phyloP scores from a whole-genome alignment of 2,888 invertebrate species.

The Scaeva pyrastri region DNA sequence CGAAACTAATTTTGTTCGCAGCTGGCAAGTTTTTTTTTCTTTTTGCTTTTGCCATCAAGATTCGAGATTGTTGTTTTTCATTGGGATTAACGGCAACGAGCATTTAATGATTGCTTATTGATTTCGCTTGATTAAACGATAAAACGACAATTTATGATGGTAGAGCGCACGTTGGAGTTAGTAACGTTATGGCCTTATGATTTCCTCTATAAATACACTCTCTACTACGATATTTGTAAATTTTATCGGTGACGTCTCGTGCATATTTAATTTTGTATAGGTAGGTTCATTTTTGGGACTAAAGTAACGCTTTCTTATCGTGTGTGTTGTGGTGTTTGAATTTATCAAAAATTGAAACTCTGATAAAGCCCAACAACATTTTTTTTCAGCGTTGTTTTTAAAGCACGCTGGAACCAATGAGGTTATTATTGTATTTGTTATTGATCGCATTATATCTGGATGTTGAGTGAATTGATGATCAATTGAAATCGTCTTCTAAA shows the following conservation, averaged over 20 bases:
- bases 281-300: not conserved
- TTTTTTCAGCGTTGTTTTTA: no score
- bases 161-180: constrained; percentile 10
- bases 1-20: not conserved
- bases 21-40: not conserved
- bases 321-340: not conserved
- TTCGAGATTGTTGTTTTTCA: not conserved
- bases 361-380: not conserved
- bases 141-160: not conserved
- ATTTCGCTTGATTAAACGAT: not conserved
- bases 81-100: not conserved
- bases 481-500: no score
- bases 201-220: constrained; percentile 9
- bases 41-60: constrained; percentile 15
- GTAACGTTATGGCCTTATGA: not conserved
- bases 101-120: constrained; percentile 1
- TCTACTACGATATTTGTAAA: not conserved
- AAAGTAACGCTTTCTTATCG: not conserved
- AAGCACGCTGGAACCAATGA: no score
- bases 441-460: no score
- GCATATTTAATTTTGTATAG: constrained; percentile 22
- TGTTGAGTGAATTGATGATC: no score
- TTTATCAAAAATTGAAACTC: not conserved
- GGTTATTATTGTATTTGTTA: not conserved
- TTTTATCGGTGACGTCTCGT: constrained; percentile 17